Conservation (phyloP, 2,113 vertebrate genomes). For the Sander vitreus region DNA sequence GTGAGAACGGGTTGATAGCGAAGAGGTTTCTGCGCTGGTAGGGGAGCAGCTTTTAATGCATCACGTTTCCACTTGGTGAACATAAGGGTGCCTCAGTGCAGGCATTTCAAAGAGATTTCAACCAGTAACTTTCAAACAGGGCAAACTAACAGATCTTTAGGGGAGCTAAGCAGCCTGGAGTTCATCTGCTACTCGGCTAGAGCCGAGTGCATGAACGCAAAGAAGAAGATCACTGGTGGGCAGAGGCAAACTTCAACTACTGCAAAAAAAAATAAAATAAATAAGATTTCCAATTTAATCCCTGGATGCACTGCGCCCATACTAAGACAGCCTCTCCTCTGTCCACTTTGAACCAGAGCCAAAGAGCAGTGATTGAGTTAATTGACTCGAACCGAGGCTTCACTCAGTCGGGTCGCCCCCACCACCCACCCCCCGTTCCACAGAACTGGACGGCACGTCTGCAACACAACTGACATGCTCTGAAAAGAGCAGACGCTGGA, state of each 20-base stretch:
- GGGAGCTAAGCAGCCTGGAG: constrained; percentile 25
- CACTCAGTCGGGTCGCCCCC: not conserved
- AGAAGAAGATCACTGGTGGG: constrained; percentile 28
- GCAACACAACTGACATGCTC: constrained; percentile 37
- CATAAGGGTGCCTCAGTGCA: not conserved
- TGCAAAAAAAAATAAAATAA: not conserved
- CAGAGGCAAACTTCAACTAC: constrained; percentile 17
- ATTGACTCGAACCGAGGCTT: constrained; percentile 50
- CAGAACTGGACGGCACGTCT: constrained; percentile 35
- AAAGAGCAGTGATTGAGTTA: constrained; percentile 58
- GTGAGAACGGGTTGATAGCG: too few relatives aligned
- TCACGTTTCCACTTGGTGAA: constrained; percentile 24
- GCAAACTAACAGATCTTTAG: constrained; percentile 10
- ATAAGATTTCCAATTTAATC: constrained; percentile 28
- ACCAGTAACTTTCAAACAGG: constrained; percentile 25
- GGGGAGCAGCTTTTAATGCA: not conserved
- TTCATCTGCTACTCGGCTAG: constrained; percentile 15
- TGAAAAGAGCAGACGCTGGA: constrained; percentile 23
- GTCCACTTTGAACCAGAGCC: constrained; percentile 54
- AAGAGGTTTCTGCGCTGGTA: not conserved
- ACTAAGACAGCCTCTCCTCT: constrained; percentile 24
- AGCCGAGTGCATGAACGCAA: constrained; percentile 27
- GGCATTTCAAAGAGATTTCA: constrained; percentile 32
- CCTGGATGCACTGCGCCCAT: constrained; percentile 34
- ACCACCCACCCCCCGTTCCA: not conserved